Percentiles rank a stretch among this genome's conserved stretches.
Evolutionary conservation across 2,113 vertebrate genomes (phyloP).

Genomic region (Cygnus buccinator): DNA sequence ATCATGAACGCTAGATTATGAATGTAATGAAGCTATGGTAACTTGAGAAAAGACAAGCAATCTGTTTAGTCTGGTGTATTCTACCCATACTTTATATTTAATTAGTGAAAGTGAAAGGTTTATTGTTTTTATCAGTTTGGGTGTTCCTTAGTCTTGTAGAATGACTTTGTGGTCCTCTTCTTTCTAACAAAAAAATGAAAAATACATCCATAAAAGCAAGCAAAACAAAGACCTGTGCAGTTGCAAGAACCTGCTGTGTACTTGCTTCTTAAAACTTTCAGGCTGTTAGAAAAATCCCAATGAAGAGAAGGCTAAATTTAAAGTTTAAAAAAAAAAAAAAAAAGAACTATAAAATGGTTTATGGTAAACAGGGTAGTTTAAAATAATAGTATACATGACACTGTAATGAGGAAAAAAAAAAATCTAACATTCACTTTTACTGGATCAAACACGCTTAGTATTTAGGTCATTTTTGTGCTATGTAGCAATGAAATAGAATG

Average conservation of each 20-base stretch:
- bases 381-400: neutral
- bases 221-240: rapidly evolving
- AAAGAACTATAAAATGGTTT: neutral
- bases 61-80: neutral
- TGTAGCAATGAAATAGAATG: neutral
- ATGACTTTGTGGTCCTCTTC: neutral
- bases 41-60: neutral
- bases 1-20: neutral
- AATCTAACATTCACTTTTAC: neutral
- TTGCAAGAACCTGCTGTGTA: neutral
- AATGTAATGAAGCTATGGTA: neutral
- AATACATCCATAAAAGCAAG: neutral
- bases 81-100: neutral
- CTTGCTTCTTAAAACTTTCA: neutral
- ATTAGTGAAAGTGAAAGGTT: neutral
- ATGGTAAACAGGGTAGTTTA: neutral
- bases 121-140: neutral
- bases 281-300: neutral
- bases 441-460: neutral
- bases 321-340: neutral
- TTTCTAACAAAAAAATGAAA: neutral
- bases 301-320: neutral
- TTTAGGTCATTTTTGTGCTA: neutral
- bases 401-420: neutral
- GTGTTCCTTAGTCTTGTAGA: neutral